These are phyloP conservation scores for Rhodinocichla rosea DNA, from an alignment of 2,113 vertebrate species.

Conservation along the genomic window DNA sequence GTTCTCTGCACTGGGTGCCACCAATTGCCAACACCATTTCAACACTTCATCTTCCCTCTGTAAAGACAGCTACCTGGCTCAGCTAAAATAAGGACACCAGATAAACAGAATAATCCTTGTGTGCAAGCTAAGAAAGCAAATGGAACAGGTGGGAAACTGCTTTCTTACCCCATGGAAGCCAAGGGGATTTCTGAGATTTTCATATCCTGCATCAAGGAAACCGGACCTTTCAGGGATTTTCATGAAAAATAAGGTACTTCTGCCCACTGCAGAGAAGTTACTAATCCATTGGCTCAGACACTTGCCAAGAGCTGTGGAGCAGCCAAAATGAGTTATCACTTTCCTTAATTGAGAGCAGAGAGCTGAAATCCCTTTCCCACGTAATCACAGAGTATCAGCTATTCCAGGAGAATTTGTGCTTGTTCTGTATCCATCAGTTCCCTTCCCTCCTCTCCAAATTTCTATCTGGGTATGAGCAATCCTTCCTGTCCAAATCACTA, in stretches of 20 bases:
- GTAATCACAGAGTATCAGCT: neutral
- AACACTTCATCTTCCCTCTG: neutral
- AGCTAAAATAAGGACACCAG: neutral
- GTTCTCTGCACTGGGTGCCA: neutral
- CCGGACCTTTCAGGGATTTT: neutral
- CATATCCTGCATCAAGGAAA: neutral
- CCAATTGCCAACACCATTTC: neutral
- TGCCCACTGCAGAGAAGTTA: neutral
- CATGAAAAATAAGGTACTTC: neutral
- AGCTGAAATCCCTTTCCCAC: constrained; percentile 6
- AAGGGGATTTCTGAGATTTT: neutral
- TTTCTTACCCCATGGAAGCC: neutral
- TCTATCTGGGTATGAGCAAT: neutral
- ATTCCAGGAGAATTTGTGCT: neutral
- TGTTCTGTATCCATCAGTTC: neutral
- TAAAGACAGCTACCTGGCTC: neutral
- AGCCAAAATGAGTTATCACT: neutral
- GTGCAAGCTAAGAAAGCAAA: neutral
- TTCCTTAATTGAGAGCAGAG: neutral
- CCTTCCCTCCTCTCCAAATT: neutral
- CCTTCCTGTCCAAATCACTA: neutral
- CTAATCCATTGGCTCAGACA: neutral
- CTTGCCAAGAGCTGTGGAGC: neutral
- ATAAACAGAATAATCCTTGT: neutral
- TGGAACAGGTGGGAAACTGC: neutral